Base-by-base conservation (phyloP, 2,797 vertebrate species). In the Spondyliosoma cantharus region DNA sequence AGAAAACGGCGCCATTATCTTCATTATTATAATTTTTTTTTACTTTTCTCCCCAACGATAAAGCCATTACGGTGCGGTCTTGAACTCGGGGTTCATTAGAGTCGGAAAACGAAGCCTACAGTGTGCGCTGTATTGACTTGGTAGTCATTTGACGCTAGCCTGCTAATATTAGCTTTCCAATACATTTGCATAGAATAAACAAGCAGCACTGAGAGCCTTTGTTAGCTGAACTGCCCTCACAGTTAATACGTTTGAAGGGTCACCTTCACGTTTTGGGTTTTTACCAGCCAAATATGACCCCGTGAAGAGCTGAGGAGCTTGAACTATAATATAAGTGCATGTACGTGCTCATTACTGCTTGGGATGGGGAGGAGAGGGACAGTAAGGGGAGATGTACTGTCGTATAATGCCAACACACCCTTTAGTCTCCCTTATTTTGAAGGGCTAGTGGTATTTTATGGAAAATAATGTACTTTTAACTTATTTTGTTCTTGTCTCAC, bases 101-200 rank as follows among this genome's bases (percentile, higher is more conserved):
- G 3, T 12, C 4, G 1, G 0, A 8, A 60, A 64, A 50, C 1
- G 7, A 12, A 14, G 13, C 0, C 3, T 4, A 0, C 2, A 7
- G 9, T 4, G 24, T 4, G 20, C 11, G 20, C 19, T 25, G 20
- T 48, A 57, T 75, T 50, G 17, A 29, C 24, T 59, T 58, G 71
- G 82, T 84, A 85, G 81, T 75, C 74, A 85, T 89, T 89, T 87
- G 79, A 67, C 67, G 83, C 52, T 86, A 82, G 56, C 50, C 5
- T 16, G 80, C 80, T 90, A 86, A 61, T 45, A 49, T 77, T 87
- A 87, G 83, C 87, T 50, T 67, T 12, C 9, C 24, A 16, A 50
- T 14, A 59, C n/a, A 62, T 78, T 76, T 57, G 7, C 20, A 71
- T 62, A 3, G 7, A 74, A 61, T 20, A 57, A 53, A 53, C 7